Percentiles rank a stretch among this genome's conserved stretches.
Conservation (phyloP, 2,113 vertebrate species). For the Toxostoma redivivum region DNA sequence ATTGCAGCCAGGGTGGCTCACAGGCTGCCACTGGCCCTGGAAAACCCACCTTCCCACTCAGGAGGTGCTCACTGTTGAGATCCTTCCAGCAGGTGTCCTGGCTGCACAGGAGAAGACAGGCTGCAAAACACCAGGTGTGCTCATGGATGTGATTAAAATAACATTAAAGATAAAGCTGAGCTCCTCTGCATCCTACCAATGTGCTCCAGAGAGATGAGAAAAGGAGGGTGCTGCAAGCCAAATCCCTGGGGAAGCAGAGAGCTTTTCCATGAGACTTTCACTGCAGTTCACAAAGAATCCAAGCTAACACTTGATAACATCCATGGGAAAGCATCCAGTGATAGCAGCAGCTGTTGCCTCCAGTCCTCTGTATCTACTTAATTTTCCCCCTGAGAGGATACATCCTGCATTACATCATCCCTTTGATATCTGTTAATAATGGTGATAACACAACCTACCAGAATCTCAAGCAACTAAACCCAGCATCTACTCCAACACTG, state of each 20-base stretch:
- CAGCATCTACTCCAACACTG: neutral
- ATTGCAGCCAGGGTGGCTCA: neutral
- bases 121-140: neutral
- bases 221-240: neutral
- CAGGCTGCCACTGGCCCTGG: neutral
- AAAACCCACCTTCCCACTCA: neutral
- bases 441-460: neutral
- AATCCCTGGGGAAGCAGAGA: neutral
- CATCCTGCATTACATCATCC: neutral
- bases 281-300: neutral
- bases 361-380: neutral
- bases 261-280: neutral
- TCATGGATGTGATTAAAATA: neutral
- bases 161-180: neutral
- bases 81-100: neutral
- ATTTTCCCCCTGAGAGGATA: neutral
- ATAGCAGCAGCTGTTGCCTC: neutral
- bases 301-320: neutral
- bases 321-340: neutral
- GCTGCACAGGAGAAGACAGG: neutral
- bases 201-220: neutral
- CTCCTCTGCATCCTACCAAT: neutral
- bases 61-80: neutral
- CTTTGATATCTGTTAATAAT: neutral
- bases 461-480: neutral